Base-by-base conservation (phyloP, 2,888 invertebrate genomes). In the Cryptophagus acutangulus region DNA sequence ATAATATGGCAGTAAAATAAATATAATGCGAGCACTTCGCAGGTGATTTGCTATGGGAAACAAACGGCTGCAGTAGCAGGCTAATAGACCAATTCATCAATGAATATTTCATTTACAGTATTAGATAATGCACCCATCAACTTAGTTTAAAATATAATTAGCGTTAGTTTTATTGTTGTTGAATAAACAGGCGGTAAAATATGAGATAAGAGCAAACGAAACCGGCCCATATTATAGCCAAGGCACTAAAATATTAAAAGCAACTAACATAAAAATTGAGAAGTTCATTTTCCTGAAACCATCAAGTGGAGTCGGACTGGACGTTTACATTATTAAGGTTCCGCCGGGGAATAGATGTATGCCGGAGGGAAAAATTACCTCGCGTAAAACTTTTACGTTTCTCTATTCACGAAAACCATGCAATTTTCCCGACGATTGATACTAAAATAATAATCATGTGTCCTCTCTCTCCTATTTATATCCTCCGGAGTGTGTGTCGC, bases 301-400 rank as follows among this genome's bases (percentile, higher is more conserved):
- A 59, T 58, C 58, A 57, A 59, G 56, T 57, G 56, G 54, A 46
- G 49, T 51, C 52, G 47, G 57, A 56, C 61, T 57, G 61, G 61
- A 61, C 62, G 57, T 55, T 53, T 64, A 59, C 63, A 64, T 64
- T 64, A 63, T 64, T 64, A 58, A 64, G 54, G 51, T 44, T 47
- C n/a, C 52, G 52, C 51, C 53, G 36, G 51, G 54, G 55, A 54
- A 54, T 41, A 45, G 48, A 48, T 49, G 57, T 53, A 52, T 49
- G 51, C 62, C 59, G 47, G 40, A 45, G 65, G 62, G 62, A 62
- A 60, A 61, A 63, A 66, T 65, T 66, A 63, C 64, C 56, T 57
- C 56, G 54, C 54, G 58, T 63, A 57, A 65, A 66, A 66, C 55
- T 63, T 64, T 65, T 58, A 66, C 57, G 54, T 52, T 51, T 46